phyloP scores from a whole-genome alignment of 2,888 invertebrate genomes.

The Kryphioiulus occultus region DNA sequence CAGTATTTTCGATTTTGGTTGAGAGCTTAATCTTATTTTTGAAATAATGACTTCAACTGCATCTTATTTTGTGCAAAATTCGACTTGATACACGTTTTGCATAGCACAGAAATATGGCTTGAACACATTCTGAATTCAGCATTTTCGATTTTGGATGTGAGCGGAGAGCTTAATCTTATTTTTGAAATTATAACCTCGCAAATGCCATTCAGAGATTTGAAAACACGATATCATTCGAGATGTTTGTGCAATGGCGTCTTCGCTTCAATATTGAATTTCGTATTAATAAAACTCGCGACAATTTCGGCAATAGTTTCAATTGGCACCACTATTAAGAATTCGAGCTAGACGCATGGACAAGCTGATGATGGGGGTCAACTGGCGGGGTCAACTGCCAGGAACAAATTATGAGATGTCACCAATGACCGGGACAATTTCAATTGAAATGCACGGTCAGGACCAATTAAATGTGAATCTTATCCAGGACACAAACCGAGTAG shows the following conservation, averaged over 20 bases:
- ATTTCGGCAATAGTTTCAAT: not conserved
- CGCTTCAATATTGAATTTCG: not conserved
- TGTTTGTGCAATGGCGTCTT: not conserved
- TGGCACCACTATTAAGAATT: not conserved
- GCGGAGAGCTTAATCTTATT: too few relatives aligned
- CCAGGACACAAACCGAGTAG: constrained; percentile 5
- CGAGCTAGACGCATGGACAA: not conserved
- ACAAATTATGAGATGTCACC: not conserved
- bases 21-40: too few relatives aligned
- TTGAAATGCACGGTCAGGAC: not conserved
- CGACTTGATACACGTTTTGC: too few relatives aligned
- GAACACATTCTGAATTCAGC: too few relatives aligned
- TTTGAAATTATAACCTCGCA: too few relatives aligned
- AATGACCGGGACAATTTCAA: not conserved
- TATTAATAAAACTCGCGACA: not conserved
- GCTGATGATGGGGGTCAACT: constrained; percentile 4
- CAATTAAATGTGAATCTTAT: not conserved
- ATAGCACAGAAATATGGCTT: too few relatives aligned
- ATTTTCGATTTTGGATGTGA: too few relatives aligned
- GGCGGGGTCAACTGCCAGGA: not conserved
- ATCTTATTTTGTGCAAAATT: too few relatives aligned
- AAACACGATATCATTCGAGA: not conserved
- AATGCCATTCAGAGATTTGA: not conserved
- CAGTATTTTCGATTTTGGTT: too few relatives aligned
- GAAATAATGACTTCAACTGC: too few relatives aligned